Evolutionary conservation across 2,888 invertebrate species (phyloP).

Genomic region (Phyllotreta cruciferae): DNA sequence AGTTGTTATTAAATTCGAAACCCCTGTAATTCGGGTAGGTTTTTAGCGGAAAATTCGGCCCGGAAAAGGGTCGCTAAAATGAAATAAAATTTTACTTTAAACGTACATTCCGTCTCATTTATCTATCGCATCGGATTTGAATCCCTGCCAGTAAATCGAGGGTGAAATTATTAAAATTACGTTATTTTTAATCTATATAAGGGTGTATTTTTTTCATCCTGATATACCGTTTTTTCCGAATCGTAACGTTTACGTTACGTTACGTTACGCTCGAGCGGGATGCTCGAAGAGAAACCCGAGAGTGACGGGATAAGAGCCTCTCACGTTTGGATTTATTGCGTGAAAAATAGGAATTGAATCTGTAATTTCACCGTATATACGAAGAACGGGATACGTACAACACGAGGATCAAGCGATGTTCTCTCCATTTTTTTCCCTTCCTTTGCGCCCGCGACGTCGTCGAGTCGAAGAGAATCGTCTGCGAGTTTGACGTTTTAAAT

Average conservation of each 20-base stretch:
- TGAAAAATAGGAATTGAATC: slow-evolving; percentile 33
- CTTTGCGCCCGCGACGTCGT: slow-evolving; percentile 1
- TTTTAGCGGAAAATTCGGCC: too few relatives aligned
- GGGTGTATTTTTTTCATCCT: too few relatives aligned
- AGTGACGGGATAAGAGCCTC: slow-evolving; percentile 29
- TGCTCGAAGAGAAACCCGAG: slow-evolving; percentile 16
- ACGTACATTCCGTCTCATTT: too few relatives aligned
- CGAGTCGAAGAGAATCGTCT: slow-evolving; percentile 28
- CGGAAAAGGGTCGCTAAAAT: too few relatives aligned
- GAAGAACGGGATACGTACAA: slow-evolving; percentile 21
- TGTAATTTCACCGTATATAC: slow-evolving; percentile 25
- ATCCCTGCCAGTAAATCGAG: too few relatives aligned
- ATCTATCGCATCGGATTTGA: too few relatives aligned
- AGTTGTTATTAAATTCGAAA: too few relatives aligned
- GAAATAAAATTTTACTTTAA: too few relatives aligned
- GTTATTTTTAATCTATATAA: too few relatives aligned
- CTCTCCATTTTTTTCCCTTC: slow-evolving; percentile 15
- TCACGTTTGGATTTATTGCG: slow-evolving; percentile 32
- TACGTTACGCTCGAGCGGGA: slow-evolving; percentile 10
- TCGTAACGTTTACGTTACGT: neutral
- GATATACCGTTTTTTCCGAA: neutral
- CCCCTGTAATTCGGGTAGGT: too few relatives aligned
- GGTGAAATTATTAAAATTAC: too few relatives aligned
- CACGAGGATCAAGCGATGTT: slow-evolving; percentile 29
- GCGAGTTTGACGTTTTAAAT: slow-evolving; percentile 25